A percentile compares a stretch with the other conserved stretches of the same genome.
Evolutionary conservation across 2,888 invertebrate genomes (phyloP).

Genomic region (Acrocyrtus sp.): DNA sequence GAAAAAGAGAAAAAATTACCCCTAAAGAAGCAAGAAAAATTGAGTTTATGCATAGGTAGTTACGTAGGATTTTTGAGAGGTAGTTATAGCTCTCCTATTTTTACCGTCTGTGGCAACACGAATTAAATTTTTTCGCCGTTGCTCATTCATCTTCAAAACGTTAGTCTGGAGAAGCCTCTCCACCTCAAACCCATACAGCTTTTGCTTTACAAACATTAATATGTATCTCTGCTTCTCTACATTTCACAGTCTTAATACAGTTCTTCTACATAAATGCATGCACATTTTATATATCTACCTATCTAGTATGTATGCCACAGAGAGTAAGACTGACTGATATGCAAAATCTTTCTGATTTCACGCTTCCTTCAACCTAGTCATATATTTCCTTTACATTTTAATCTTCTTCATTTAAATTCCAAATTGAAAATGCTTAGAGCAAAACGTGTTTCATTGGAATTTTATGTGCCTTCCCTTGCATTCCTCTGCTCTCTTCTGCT

Average conservation of each 20-base stretch:
- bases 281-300: slow-evolving; percentile 5
- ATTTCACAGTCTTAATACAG: too few relatives aligned
- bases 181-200: too few relatives aligned
- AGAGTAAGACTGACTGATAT: too few relatives aligned
- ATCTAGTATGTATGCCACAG: slow-evolving; percentile 5
- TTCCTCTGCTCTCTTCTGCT: background rate
- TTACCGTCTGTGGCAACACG: too few relatives aligned
- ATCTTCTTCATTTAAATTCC: slow-evolving; percentile 55
- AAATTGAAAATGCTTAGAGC: slow-evolving; percentile 52
- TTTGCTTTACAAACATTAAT: too few relatives aligned
- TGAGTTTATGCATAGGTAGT: slow-evolving; percentile 47
- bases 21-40: too few relatives aligned
- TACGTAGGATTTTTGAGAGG: slow-evolving; percentile 38
- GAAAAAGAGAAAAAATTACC: too few relatives aligned
- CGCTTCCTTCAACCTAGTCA: slow-evolving; percentile 39
- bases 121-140: slow-evolving; percentile 17
- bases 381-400: slow-evolving; percentile 45
- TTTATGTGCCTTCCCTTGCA: slow-evolving; percentile 22
- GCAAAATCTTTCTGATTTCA: slow-evolving; percentile 52
- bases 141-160: too few relatives aligned
- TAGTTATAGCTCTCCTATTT: too few relatives aligned
- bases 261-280: slow-evolving; percentile 27
- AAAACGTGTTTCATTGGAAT: slow-evolving; percentile 44
- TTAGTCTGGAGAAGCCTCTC: too few relatives aligned
- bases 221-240: slow-evolving; percentile 1